Base-by-base conservation (phyloP, 2,888 invertebrate genomes). In the Fragum fragum region DNA sequence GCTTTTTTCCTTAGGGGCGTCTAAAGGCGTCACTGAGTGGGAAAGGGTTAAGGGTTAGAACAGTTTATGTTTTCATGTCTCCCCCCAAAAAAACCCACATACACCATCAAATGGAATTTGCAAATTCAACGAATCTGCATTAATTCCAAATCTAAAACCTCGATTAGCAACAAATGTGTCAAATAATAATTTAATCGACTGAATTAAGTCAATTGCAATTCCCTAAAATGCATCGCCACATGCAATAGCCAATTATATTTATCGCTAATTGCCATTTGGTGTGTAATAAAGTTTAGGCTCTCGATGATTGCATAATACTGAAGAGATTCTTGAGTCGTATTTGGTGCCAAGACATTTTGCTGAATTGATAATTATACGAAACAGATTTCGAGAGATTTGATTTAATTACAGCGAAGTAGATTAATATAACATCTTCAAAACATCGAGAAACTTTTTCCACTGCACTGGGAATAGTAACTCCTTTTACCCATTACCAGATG, bases 111-210 rank as follows among this genome's bases (percentile, higher is more conserved):
- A 47, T 47, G 7, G 14, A 47, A 47, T 47, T 47, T 36, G 32
- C 9, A 9, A 9, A 36, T 36, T 36, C 47, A 47, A 47, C 47
- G n/a, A 47, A 47, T 47, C 47, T 47, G 47, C 47, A 47, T 47
- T 47, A 47, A 47, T 47, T 47, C 47, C 18, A 47, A 47, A 47
- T 47, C 47, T 47, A n/a, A 14, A 47, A 47, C 47, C n/a, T 18
- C 47, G 47, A 47, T 47, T 47, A 47, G 47, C 47, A 47, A 47
- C 47, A 47, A 47, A 47, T 47, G 47, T 47, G 47, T 47, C 47
- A 47, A 47, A 47, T 47, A 47, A 47, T 47, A n/a, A 18, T 47
- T 47, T 18, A 47, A 47, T 18, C 47, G 18, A 47, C 47, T 47
- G 47, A 47, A 47, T 47, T 47, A 47, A 47, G 47, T 47, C 47